Evolutionary conservation across 1,140 invertebrate species (phyloP), one percentile per base, ranked within the genome.

Genomic region (Halictus rubicundus): DNA sequence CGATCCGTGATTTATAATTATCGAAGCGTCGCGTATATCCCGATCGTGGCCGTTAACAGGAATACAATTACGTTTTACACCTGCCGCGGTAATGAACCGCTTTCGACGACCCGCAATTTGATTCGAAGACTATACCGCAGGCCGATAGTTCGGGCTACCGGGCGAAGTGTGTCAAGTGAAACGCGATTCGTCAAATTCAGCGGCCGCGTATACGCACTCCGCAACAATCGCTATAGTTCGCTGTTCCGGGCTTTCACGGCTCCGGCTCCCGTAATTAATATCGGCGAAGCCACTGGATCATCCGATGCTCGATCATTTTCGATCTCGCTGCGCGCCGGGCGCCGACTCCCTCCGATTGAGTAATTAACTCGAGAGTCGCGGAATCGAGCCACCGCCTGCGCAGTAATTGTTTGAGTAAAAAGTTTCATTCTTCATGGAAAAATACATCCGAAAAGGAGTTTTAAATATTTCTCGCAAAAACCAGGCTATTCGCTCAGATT

Each of bases 101-200:
- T 46, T 46, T 46, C 64, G 64, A 65, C 42, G 37, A 46, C 42
- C 39, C 39, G 64, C 39, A 46, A 25, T 66, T 66, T 49, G n/a
- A 63, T 73, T 54, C 16, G 27, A 42, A 27, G 6, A 7, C 42
- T 59, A 57, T 54, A 52, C 49, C 21, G 5, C 32, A 32, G 5
- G 32, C 42, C 9, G n/a, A 42, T 77, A 77, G 68, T 49, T 42
- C 54, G 39, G 19, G 9, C 21, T 49, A 16, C 21, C 21, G 14
- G 14, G 25, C 10, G 32, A 77, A 77, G 74, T 77, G 21, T 69
- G 65, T 69, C 65, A 61, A 77, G 74, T 61, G 54, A 77, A 77
- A 77, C 65, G 74, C 65, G 52, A 69, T 68, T 57, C 37, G 37
- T 77, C 59, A 32, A 46, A 49, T 37, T 69, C n/a, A 49, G 49